These are phyloP conservation scores for Boleophthalmus pectinirostris DNA, from an alignment of 2,113 vertebrate species.

Conservation along the genomic window DNA sequence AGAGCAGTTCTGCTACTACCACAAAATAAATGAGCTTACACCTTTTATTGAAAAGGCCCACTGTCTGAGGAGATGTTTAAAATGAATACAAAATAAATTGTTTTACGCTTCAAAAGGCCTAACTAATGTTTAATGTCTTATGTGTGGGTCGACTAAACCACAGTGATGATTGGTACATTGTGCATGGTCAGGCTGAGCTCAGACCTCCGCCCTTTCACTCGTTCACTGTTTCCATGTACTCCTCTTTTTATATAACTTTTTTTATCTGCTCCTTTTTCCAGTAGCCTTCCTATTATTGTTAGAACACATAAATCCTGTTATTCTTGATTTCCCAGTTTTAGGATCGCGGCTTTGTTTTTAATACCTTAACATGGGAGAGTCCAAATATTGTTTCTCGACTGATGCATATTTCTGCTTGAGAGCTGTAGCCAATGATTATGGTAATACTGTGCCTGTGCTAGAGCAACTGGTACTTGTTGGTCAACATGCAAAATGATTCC, in stretches of 20 bases:
- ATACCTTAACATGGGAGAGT: constrained; percentile 75
- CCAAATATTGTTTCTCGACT: constrained; percentile 77
- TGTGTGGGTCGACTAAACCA: constrained; percentile 27
- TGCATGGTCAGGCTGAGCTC: constrained; percentile 8
- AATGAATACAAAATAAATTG: constrained; percentile 30
- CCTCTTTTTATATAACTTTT: constrained; percentile 10
- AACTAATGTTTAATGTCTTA: constrained; percentile 42
- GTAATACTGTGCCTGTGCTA: constrained; percentile 37
- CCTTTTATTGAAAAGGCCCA: constrained; percentile 31
- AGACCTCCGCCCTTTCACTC: constrained; percentile 20
- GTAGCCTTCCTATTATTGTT: constrained; percentile 54
- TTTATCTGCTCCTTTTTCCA: constrained; percentile 45
- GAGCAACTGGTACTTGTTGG: constrained; percentile 46
- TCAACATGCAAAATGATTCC: constrained; percentile 1
- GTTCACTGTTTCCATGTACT: constrained; percentile 42
- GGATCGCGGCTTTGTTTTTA: constrained; percentile 72
- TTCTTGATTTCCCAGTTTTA: constrained; percentile 66
- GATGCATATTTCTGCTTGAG: constrained; percentile 74
- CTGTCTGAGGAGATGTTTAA: constrained; percentile 28
- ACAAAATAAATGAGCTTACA: constrained; percentile 20
- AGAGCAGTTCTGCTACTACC: constrained; percentile 36
- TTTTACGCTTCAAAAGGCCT: constrained; percentile 33
- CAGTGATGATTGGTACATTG: constrained; percentile 35
- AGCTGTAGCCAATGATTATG: constrained; percentile 48
- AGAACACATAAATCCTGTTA: constrained; percentile 63